Percentiles rank a stretch among this genome's conserved stretches.
Evolutionary conservation across 2,888 invertebrate genomes (phyloP).

Genomic region (Apotomis capreana): DNA sequence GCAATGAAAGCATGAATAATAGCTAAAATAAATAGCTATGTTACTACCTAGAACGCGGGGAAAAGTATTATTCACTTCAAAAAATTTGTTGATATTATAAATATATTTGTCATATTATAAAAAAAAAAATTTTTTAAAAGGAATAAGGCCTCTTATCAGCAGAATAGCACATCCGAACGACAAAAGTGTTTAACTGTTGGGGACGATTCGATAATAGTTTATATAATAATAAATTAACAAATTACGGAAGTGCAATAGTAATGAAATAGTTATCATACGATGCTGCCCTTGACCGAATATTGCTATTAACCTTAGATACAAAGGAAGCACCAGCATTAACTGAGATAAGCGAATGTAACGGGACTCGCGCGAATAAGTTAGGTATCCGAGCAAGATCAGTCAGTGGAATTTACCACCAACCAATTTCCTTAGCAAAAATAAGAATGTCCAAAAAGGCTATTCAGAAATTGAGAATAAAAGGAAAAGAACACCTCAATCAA

Average conservation of each 20-base stretch:
- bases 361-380: slow-evolving; percentile 6
- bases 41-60: no score
- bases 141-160: no score
- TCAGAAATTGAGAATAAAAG: background rate
- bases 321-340: slow-evolving; percentile 30
- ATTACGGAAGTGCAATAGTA: slow-evolving; percentile 30
- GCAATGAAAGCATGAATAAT: no score
- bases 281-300: slow-evolving; percentile 40
- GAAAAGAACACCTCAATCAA: background rate
- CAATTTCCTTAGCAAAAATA: background rate
- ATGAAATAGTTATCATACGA: slow-evolving; percentile 32
- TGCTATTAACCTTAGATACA: slow-evolving; percentile 36
- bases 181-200: background rate
- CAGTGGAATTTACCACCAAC: slow-evolving; percentile 27
- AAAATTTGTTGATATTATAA: no score
- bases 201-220: background rate
- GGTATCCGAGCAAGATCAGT: background rate
- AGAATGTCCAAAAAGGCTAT: background rate
- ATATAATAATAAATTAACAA: background rate
- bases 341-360: slow-evolving; percentile 31
- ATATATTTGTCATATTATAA: no score
- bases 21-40: no score
- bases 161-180: no score
- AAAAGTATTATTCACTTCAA: no score
- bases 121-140: no score